Evolutionary conservation across 2,888 invertebrate species (phyloP).

Genomic region (Chydorus sphaericus): DNA sequence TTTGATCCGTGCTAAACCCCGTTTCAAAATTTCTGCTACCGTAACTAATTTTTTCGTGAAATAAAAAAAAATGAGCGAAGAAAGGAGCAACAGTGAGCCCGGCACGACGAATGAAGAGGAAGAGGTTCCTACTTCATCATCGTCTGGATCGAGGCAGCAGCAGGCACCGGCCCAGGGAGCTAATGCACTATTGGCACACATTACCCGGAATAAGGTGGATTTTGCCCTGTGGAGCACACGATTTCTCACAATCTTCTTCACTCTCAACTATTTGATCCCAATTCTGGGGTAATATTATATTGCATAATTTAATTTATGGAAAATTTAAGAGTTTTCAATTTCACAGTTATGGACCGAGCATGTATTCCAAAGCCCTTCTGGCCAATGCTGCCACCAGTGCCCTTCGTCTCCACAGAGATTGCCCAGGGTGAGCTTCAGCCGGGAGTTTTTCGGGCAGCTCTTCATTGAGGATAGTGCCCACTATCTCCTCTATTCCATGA

Average conservation of each 20-base stretch:
- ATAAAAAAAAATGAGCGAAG: too few species aligned
- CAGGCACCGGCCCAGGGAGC: not conserved
- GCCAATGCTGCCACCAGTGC: conserved; percentile 92
- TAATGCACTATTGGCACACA: conserved; percentile 15
- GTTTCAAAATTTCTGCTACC: too few species aligned
- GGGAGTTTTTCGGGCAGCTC: conserved; percentile 65
- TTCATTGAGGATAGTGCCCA: conserved; percentile 88
- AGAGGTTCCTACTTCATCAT: too few species aligned
- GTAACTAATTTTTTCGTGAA: too few species aligned
- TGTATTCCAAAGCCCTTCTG: conserved; percentile 80
- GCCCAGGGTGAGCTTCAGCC: conserved; percentile 62
- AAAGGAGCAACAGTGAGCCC: too few species aligned
- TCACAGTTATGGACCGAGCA: conserved; percentile 37
- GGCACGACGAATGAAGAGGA: too few species aligned
- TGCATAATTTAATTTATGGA: not conserved
- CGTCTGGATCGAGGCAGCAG: too few species aligned
- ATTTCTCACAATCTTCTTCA: conserved; percentile 65
- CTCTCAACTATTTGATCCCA: conserved; percentile 70
- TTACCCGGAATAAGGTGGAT: conserved; percentile 70
- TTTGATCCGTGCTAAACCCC: too few species aligned
- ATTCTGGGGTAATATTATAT: conserved; percentile 59
- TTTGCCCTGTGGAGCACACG: conserved; percentile 76
- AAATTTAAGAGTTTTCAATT: conserved; percentile 13
- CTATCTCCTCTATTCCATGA: conserved; percentile 84
- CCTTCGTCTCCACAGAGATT: conserved; percentile 85